Evolutionary conservation across 2,888 invertebrate genomes (phyloP).

Genomic region (Nephrotoma appendiculata): DNA sequence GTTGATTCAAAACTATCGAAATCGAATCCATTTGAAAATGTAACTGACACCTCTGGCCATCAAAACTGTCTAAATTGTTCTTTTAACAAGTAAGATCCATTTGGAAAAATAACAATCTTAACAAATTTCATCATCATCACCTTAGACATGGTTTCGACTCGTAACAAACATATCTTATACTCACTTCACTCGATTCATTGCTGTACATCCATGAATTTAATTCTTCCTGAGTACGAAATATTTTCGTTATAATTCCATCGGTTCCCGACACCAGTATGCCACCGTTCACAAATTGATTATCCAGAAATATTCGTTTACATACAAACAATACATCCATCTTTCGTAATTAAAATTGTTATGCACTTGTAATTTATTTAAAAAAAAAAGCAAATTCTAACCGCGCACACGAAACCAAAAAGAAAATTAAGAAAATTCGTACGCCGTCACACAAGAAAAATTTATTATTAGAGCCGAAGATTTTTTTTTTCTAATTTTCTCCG

Average conservation of each 20-base stretch:
- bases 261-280: conserved; percentile 40
- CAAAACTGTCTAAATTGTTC: no score
- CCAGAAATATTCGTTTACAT: conserved; percentile 36
- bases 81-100: no score
- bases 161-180: no score
- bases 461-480: not conserved
- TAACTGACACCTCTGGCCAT: no score
- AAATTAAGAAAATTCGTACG: not conserved
- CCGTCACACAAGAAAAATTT: not conserved
- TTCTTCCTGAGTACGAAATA: conserved; percentile 36
- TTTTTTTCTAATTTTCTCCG: not conserved
- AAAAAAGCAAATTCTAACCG: not conserved
- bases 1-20: no score
- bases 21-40: no score
- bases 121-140: not conserved
- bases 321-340: conserved; percentile 30
- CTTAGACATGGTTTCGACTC: no score
- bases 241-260: conserved; percentile 40
- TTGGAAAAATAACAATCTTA: not conserved
- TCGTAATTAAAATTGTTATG: not conserved
- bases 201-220: conserved; percentile 34
- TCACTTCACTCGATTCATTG: conserved; percentile 39
- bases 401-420: not conserved
- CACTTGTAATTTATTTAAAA: not conserved
- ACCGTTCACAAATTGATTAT: conserved; percentile 38